phyloP scores from a whole-genome alignment of 2,888 invertebrate species.

The Ophion ellenae region DNA sequence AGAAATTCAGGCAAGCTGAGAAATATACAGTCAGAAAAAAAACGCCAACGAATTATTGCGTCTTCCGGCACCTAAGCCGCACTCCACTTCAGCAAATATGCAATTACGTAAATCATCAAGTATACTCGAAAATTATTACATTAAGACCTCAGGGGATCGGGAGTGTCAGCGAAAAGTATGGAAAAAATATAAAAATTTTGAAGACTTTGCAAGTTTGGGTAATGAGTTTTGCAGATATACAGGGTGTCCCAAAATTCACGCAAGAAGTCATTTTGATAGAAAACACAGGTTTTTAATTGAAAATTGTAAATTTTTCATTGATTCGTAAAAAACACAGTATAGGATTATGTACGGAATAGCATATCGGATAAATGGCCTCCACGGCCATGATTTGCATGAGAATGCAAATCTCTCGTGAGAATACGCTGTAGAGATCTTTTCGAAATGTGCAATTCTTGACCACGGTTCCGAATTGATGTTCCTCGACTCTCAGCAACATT shows the following conservation, averaged over 20 bases:
- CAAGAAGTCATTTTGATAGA: no score
- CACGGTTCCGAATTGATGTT: no score
- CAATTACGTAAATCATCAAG: conserved; percentile 52
- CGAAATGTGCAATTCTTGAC: not conserved
- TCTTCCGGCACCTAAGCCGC: conserved; percentile 38
- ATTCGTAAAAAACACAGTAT: no score
- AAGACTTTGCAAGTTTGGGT: conserved; percentile 10
- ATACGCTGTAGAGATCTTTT: no score
- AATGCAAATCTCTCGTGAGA: no score
- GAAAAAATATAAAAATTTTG: conserved; percentile 30
- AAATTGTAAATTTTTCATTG: no score
- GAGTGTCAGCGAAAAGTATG: conserved; percentile 10
- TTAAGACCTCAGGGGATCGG: conserved; percentile 13
- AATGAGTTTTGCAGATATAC: conserved; percentile 2
- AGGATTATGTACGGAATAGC: no score
- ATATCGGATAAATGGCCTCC: no score
- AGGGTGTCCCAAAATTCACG: no score
- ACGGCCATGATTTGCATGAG: no score
- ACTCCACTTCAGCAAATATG: conserved; percentile 38
- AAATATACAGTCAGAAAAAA: conserved; percentile 38
- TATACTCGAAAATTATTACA: conserved; percentile 41
- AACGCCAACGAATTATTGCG: conserved; percentile 44
- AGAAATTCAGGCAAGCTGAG: conserved; percentile 27
- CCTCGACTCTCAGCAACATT: no score
- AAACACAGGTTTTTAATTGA: no score